A percentile compares a stretch with the other conserved stretches of the same genome.
These are phyloP conservation scores for Ectemnius cavifrons DNA, from an alignment of 2,888 invertebrate species.

Conservation along the genomic window DNA sequence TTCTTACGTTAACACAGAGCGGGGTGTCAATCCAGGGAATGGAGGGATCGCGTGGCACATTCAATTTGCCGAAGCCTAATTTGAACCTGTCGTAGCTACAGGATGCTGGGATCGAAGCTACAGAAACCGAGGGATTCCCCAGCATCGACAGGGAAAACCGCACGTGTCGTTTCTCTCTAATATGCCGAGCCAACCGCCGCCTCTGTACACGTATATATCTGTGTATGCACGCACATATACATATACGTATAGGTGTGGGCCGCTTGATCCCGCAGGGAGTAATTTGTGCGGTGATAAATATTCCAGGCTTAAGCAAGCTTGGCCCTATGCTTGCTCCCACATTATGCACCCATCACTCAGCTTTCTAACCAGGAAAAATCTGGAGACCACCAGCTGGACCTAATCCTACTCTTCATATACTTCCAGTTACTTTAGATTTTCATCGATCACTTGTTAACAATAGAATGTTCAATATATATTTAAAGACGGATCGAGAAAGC, in stretches of 20 bases:
- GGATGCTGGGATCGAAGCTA: constrained; percentile 32
- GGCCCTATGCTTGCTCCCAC: constrained; percentile 16
- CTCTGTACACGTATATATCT: no score
- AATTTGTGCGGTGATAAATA: constrained; percentile 39
- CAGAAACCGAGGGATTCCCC: constrained; percentile 2
- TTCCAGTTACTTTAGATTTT: no score
- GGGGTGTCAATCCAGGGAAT: constrained; percentile 11
- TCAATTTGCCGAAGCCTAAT: constrained; percentile 52
- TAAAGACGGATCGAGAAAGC: no score
- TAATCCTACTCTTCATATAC: no score
- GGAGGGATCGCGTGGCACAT: constrained; percentile 44
- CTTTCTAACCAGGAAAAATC: no score
- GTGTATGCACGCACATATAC: no score
- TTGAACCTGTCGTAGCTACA: constrained; percentile 39
- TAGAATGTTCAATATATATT: no score
- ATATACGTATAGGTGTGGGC: constrained; percentile 6
- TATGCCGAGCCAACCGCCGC: constrained; percentile 26
- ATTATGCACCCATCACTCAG: no score
- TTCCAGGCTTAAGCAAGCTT: constrained; percentile 29
- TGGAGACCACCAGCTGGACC: no score
- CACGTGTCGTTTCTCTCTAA: constrained; percentile 25
- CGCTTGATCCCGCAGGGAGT: constrained; percentile 34
- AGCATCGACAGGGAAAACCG: constrained; percentile 8
- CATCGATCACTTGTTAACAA: no score
- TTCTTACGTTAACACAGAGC: background rate